Base-by-base conservation (phyloP, 2,113 vertebrate species). In the Setophaga kirtlandii region DNA sequence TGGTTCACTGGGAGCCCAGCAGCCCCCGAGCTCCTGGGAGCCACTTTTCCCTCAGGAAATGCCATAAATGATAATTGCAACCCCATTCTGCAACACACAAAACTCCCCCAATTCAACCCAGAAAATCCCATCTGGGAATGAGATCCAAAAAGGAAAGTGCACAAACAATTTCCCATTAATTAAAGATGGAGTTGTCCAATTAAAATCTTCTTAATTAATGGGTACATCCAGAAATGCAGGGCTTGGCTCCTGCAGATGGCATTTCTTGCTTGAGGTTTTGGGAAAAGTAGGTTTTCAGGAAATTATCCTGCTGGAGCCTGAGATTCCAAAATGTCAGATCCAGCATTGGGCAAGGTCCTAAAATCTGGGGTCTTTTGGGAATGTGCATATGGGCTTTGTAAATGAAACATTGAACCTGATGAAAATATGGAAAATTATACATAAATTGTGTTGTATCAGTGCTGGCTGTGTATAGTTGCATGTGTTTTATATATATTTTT, bases 181-280 rank as follows among this genome's bases (percentile, higher is more conserved):
- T 94, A 95, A 91, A 94, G 71, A 63, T 77, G n/a, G 92, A 86
- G 73, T 67, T 2, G 0, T 19, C 83, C 80, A 90, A 84, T 94
- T 96, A 94, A 89, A 92, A 84, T 49, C 56, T 87, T 44, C 73
- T 92, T 93, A 89, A 95, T 95, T 83, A 93, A 89, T 69, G 49
- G 83, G 68, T 24, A 58, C 35, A 60, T 60, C 77, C 2, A 1
- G 41, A 55, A 82, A 55, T 0, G 28, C 80, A 24, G 2, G 0
- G 7, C 87, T 91, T 33, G 92, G 82, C 53, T 92, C 59, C 70
- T 87, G 62, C 88, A 83, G 85, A 62, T 69, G 90, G 90, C 19
- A 4, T 73, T 65, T 70, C 63, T 85, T 83, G 71, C 90, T 83
- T 1, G 8, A 88, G 90, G 75, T 56, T 25, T 69, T 65, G 79